phyloP scores from a whole-genome alignment of 2,888 invertebrate species.

The Unio pictorum region DNA sequence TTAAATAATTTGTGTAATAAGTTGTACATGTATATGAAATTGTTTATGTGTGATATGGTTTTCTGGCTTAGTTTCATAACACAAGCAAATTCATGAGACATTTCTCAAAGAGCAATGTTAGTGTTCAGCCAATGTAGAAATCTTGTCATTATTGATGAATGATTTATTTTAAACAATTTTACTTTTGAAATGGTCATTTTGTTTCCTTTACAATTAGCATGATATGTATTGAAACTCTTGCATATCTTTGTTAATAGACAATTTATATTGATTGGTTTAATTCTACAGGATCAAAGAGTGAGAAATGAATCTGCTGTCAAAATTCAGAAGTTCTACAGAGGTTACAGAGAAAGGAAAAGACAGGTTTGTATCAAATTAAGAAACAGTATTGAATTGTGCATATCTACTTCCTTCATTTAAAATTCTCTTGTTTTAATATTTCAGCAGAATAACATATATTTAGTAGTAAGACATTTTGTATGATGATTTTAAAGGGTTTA shows the following conservation, averaged over 20 bases:
- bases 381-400: no score
- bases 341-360: conserved; percentile 52
- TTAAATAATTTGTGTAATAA: no score
- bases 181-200: not conserved
- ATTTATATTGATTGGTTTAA: not conserved
- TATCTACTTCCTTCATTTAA: no score
- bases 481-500: no score
- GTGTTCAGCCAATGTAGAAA: no score
- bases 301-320: conserved; percentile 84
- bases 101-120: not conserved
- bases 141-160: no score
- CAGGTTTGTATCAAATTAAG: conserved; percentile 45
- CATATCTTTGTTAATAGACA: not conserved
- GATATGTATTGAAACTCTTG: not conserved
- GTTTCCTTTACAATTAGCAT: not conserved
- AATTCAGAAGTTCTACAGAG: conserved; percentile 77
- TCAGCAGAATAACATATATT: no score
- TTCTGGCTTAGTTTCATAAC: not conserved
- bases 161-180: not conserved
- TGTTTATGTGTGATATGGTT: no score
- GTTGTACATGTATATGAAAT: no score
- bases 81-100: not conserved
- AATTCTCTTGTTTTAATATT: no score
- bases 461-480: no score
- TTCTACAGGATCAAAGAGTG: conserved; percentile 79